These are phyloP conservation scores for Sphecodes monilicornis DNA, from an alignment of 2,888 invertebrate genomes.

Conservation along the genomic window DNA sequence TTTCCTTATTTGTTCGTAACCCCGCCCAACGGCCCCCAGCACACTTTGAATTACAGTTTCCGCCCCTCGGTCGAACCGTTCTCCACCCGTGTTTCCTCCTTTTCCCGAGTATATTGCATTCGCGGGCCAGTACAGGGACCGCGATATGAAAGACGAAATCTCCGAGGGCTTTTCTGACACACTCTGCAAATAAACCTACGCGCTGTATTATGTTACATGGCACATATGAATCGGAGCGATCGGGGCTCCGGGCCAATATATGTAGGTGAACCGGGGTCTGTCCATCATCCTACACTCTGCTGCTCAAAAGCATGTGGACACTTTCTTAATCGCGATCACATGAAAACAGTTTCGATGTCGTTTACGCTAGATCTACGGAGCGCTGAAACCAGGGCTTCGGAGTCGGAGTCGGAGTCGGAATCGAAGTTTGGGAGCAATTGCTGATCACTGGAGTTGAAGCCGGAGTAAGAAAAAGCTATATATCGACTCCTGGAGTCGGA, in stretches of 20 bases:
- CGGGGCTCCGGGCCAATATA: slow-evolving; percentile 40
- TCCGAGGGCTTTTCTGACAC: slow-evolving; percentile 75
- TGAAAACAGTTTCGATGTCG: too few species aligned
- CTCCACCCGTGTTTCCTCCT: slow-evolving; percentile 6
- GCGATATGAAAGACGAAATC: slow-evolving; percentile 69
- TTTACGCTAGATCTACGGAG: too few species aligned
- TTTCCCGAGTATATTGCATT: slow-evolving; percentile 43
- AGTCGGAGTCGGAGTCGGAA: too few species aligned
- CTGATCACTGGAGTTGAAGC: too few species aligned
- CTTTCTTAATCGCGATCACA: neutral
- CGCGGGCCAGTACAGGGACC: slow-evolving; percentile 29
- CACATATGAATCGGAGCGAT: slow-evolving; percentile 73
- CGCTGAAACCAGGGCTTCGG: too few species aligned
- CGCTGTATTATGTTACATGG: slow-evolving; percentile 70
- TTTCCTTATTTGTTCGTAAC: slow-evolving; percentile 50
- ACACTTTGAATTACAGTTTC: slow-evolving; percentile 42
- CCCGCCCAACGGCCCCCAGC: neutral
- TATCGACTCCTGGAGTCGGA: too few species aligned
- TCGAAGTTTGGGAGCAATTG: too few species aligned
- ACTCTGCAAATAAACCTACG: slow-evolving; percentile 73
- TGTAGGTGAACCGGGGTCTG: slow-evolving; percentile 38
- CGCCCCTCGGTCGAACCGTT: neutral
- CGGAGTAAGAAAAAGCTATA: too few species aligned
- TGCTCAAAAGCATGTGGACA: neutral
- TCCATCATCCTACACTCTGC: neutral